A percentile compares a stretch with the other conserved stretches of the same genome.
phyloP scores from a whole-genome alignment of 2,113 vertebrate species.

The Stercorarius parasiticus region DNA sequence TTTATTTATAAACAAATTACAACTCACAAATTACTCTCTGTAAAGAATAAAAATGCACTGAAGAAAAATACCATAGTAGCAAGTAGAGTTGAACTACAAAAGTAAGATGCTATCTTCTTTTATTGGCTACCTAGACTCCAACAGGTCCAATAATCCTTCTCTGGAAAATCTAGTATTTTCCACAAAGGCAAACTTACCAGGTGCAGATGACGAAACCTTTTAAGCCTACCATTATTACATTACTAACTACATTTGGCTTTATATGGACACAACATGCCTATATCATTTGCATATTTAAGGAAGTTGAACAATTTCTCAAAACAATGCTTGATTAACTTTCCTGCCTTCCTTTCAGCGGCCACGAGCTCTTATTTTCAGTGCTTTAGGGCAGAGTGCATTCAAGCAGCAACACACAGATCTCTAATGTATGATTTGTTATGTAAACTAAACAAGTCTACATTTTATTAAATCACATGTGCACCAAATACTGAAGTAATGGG shows the following conservation, averaged over 20 bases:
- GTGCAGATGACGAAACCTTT: not conserved
- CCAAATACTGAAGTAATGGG: not conserved
- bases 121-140: not conserved
- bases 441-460: not conserved
- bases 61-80: not conserved
- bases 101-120: not conserved
- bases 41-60: not conserved
- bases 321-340: conserved; percentile 28
- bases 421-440: not conserved
- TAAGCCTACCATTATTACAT: not conserved
- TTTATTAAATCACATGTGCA: not conserved
- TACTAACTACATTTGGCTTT: not conserved
- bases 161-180: not conserved
- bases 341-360: not conserved
- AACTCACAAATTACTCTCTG: not conserved
- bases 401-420: not conserved
- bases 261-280: not conserved
- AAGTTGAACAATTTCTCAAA: not conserved
- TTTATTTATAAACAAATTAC: not conserved
- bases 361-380: not conserved
- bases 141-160: not conserved
- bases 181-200: not conserved
- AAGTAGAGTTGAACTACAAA: not conserved
- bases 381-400: not conserved
- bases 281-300: not conserved